Percentiles rank a stretch among this genome's conserved stretches.
Conservation (phyloP, 2,797 vertebrate genomes). For the Darevskia mixta region DNA sequence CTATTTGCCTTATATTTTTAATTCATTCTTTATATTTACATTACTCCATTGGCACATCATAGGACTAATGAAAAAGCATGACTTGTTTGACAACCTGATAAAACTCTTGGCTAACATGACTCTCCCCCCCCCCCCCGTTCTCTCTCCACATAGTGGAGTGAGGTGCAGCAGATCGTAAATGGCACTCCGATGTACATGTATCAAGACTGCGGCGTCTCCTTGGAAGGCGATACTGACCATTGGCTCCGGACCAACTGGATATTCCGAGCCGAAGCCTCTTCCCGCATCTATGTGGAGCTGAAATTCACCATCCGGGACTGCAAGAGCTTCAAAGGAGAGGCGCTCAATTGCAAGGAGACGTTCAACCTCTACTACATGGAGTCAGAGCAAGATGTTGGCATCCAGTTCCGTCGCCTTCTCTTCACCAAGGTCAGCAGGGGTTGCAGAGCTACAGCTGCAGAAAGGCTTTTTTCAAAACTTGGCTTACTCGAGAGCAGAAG, state of each 20-base stretch:
- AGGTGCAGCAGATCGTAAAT: conserved; percentile 80
- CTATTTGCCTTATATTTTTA: not conserved
- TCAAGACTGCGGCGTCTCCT: conserved; percentile 79
- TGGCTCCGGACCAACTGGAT: conserved; percentile 85
- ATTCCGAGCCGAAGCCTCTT: conserved; percentile 77
- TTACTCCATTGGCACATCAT: not conserved
- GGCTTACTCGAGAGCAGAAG: not conserved
- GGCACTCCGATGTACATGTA: conserved; percentile 81
- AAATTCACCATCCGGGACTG: conserved; percentile 82
- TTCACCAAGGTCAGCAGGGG: conserved; percentile 77
- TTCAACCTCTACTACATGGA: conserved; percentile 84
- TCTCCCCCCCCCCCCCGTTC: conserved; percentile 1
- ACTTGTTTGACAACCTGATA: conserved; percentile 28
- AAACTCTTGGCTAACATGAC: not conserved
- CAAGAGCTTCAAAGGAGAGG: conserved; percentile 79
- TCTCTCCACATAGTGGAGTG: conserved; percentile 76
- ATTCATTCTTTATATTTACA: not conserved
- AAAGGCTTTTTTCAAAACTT: conserved; percentile 25
- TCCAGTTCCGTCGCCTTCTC: conserved; percentile 78
- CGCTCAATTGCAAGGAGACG: conserved; percentile 81
- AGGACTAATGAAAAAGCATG: not conserved
- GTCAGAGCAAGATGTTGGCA: conserved; percentile 81
- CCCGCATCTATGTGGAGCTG: conserved; percentile 75
- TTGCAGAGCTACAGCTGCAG: conserved; percentile 34
- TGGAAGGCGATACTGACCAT: conserved; percentile 75